Percentiles rank a stretch among this genome's conserved stretches.
Conservation (phyloP, 2,113 vertebrate species). For the Regulus satrapa region DNA sequence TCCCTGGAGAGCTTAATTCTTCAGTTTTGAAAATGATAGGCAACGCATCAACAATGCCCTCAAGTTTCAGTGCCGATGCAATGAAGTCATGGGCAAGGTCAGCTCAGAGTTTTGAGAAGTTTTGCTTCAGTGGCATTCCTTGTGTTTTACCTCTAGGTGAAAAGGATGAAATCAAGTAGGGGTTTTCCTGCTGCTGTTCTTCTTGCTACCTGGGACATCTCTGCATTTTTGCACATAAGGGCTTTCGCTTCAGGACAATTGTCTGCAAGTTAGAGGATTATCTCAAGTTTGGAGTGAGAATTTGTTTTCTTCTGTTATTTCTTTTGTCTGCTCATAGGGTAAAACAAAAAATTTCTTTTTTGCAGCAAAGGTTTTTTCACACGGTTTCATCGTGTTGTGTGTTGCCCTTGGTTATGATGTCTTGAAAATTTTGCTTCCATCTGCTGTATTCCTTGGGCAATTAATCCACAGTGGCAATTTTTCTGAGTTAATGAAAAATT, state of each 20-base stretch:
- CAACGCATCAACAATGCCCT: background rate
- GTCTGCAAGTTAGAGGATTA: background rate
- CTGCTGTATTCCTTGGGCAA: background rate
- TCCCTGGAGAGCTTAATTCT: background rate
- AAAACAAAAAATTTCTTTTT: background rate
- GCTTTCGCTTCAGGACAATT: background rate
- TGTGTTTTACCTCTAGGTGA: background rate
- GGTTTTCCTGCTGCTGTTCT: background rate
- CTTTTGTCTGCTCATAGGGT: background rate
- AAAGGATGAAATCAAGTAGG: background rate
- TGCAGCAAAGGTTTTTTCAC: background rate
- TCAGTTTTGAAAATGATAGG: background rate
- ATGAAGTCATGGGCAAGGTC: background rate
- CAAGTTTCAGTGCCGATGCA: background rate
- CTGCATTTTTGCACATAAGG: background rate
- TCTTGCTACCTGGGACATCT: background rate
- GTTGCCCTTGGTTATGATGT: background rate
- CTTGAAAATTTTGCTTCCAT: background rate
- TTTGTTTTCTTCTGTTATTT: background rate
- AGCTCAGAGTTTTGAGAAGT: background rate
- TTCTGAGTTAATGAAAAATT: background rate
- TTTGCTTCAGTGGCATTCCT: background rate
- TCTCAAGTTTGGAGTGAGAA: background rate
- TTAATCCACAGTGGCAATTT: background rate
- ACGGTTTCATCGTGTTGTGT: background rate